These are phyloP conservation scores for Euproctis similis DNA, from an alignment of 2,888 invertebrate species.

Conservation along the genomic window DNA sequence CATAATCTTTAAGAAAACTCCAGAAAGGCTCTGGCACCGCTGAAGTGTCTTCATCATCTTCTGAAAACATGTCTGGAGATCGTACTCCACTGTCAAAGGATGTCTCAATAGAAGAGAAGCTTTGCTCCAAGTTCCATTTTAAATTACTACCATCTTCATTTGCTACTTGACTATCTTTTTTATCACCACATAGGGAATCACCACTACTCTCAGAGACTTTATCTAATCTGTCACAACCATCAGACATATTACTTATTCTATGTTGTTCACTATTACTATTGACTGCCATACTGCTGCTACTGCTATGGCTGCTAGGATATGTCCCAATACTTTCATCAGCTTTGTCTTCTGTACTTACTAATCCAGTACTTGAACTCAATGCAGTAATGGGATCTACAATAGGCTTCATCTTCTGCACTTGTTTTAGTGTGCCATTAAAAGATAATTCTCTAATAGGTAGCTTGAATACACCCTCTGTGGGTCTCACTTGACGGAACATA, in stretches of 20 bases:
- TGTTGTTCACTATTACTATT: slow-evolving; percentile 26
- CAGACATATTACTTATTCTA: slow-evolving; percentile 29
- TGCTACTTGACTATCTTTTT: slow-evolving; percentile 26
- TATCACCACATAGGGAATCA: slow-evolving; percentile 50
- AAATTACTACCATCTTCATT: slow-evolving; percentile 38
- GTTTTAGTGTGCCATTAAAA: slow-evolving; percentile 68
- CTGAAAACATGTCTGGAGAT: slow-evolving; percentile 81
- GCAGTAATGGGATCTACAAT: slow-evolving; percentile 63
- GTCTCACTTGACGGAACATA: slow-evolving; percentile 51
- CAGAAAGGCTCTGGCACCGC: slow-evolving; percentile 49
- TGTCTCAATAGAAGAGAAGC: slow-evolving; percentile 59
- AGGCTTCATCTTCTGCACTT: slow-evolving; percentile 63
- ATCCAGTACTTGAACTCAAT: slow-evolving; percentile 38
- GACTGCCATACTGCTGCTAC: slow-evolving; percentile 18
- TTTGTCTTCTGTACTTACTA: slow-evolving; percentile 37
- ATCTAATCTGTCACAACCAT: slow-evolving; percentile 34
- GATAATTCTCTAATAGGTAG: slow-evolving; percentile 63
- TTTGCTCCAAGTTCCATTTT: slow-evolving; percentile 61
- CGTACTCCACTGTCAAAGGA: slow-evolving; percentile 68
- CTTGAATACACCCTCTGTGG: slow-evolving; percentile 57
- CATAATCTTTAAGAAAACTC: slow-evolving; percentile 54
- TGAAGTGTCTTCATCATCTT: slow-evolving; percentile 61
- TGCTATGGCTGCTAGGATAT: slow-evolving; percentile 14
- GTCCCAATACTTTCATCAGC: slow-evolving; percentile 20
- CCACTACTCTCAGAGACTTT: slow-evolving; percentile 47